Conservation (phyloP, 2,113 vertebrate genomes). For the Nanger granti region DNA sequence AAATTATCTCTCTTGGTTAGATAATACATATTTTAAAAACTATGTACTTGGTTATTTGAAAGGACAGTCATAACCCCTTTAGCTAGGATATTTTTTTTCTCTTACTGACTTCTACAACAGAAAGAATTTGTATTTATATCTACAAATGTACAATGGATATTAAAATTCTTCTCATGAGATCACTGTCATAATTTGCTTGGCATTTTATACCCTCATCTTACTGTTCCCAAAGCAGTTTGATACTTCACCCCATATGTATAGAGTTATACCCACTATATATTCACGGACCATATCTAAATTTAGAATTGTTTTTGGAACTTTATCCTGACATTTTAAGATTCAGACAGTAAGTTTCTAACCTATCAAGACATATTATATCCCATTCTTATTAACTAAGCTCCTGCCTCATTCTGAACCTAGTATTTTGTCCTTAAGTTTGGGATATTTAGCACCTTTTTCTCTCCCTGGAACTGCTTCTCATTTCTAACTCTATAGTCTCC, state of each 20-base stretch:
- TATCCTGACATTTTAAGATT: background rate
- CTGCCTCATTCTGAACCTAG: background rate
- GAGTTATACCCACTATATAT: background rate
- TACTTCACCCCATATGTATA: background rate
- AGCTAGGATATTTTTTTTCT: background rate
- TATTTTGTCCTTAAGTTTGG: background rate
- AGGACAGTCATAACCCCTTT: background rate
- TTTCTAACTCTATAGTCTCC: background rate
- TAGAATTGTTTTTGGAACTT: background rate
- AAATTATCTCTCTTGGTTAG: background rate
- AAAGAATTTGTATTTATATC: background rate
- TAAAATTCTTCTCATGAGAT: background rate
- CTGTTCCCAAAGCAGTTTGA: background rate
- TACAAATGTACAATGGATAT: background rate
- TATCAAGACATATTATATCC: background rate
- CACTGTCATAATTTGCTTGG: background rate
- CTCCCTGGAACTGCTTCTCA: background rate
- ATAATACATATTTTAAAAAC: background rate
- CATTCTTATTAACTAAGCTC: background rate
- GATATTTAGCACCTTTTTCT: background rate
- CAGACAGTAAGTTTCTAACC: background rate
- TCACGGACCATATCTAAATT: background rate
- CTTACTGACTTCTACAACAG: background rate
- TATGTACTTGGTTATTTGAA: background rate
- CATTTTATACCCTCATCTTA: background rate